Base-by-base conservation (phyloP, 2,888 invertebrate genomes). In the Lucinisca nassula region DNA sequence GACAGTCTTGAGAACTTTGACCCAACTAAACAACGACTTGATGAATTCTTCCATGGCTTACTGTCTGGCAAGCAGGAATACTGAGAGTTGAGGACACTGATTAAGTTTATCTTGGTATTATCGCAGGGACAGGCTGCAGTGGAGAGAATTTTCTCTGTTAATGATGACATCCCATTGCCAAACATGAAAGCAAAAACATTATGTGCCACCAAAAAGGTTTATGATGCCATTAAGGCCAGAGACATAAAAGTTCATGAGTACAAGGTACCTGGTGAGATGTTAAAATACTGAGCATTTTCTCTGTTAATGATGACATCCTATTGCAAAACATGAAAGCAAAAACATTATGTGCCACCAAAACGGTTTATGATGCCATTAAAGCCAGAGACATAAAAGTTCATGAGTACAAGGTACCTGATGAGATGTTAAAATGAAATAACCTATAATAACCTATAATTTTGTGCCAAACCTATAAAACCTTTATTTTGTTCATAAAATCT, bases 71-170 rank as follows among this genome's bases (percentile, higher is more conserved):
- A 67, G 35, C 4, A 67, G 67, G 67, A 67, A 35, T 67, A 67
- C 17, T 1, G 17, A 32, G 67, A 3, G 4, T 35, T 67, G 67
- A 35, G 67, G 67, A 67, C 2, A 17, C 35, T 67, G 67, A 21
- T 67, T 4, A 32, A 67, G 21, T 67, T 67, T 35, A 17, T 67
- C 35, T 67, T 67, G 67, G 35, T 67, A 35, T 35, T 67, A 67
- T 67, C 67, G 2, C 67, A 67, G 67, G 67, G 67, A 67, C 67
- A 67, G 67, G 67, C 67, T 67, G 32, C 67, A 35, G 67, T 67
- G 2, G 35, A 67, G n/a, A 32, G 67, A 67, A 67, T 10, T 67
- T 32, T 67, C 17, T 67, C 67, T 10, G 67, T 67, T 1, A 67
- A 67, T 67, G 61, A 61, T 27, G 35, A 67, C 35, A 67, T 67